Evolutionary conservation across 2,113 vertebrate species (phyloP).

Genomic region (Mormyrus lacerda): DNA sequence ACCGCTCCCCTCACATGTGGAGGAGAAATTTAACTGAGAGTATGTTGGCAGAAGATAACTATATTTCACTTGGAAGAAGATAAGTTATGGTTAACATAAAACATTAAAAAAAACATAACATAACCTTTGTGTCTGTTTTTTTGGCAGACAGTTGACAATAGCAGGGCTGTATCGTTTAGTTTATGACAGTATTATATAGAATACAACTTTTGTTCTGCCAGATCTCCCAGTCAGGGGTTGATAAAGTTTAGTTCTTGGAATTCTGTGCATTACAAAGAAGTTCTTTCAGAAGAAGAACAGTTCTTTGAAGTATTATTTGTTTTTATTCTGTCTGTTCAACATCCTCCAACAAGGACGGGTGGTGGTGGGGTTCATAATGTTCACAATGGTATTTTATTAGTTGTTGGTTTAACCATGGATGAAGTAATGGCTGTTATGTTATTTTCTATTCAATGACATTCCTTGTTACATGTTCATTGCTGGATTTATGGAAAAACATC

Average conservation of each 20-base stretch:
- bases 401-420: no score
- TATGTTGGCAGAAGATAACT: not conserved
- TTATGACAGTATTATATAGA: not conserved
- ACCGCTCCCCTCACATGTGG: not conserved
- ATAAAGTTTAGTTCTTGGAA: not conserved
- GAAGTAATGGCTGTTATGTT: no score
- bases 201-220: not conserved
- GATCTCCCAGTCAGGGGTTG: not conserved
- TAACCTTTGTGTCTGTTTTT: no score
- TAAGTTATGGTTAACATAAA: not conserved
- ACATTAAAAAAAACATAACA: not conserved
- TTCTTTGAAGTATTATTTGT: not conserved
- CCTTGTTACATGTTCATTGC: no score
- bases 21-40: not conserved
- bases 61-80: not conserved
- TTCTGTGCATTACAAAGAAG: no score
- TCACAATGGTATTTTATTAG: no score
- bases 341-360: not conserved
- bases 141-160: no score
- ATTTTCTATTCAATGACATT: no score
- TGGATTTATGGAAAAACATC: no score
- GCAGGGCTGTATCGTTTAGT: no score
- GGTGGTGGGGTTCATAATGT: not conserved
- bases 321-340: not conserved
- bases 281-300: not conserved